Percentiles rank a stretch among this genome's conserved stretches.
phyloP scores from a whole-genome alignment of 2,113 vertebrate species.

The Serilophus lunatus region DNA sequence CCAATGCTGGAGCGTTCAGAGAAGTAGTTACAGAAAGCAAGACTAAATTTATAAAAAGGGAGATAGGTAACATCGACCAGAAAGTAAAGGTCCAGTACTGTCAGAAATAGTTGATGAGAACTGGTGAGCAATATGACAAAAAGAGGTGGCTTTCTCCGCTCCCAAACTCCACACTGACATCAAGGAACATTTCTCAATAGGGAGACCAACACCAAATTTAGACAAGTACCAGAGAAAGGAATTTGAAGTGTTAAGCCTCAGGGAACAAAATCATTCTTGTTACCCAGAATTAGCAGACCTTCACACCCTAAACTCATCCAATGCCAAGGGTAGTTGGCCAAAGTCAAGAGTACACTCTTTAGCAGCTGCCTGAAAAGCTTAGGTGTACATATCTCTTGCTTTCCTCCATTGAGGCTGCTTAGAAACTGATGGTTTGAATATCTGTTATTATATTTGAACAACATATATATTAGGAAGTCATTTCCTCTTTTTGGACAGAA shows the following conservation, averaged over 20 bases:
- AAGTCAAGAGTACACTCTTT: neutral
- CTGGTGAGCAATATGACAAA: neutral
- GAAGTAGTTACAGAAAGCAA: neutral
- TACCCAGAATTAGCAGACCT: neutral
- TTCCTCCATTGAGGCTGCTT: neutral
- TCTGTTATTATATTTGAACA: neutral
- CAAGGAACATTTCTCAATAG: rapidly evolving
- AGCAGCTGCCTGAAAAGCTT: neutral
- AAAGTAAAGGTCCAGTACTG: neutral
- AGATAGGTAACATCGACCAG: rapidly evolving
- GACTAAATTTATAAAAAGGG: neutral
- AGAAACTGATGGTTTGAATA: neutral
- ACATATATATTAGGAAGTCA: neutral
- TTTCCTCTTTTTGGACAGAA: neutral
- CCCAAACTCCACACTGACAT: neutral
- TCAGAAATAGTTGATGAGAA: neutral
- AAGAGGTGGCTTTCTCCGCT: neutral
- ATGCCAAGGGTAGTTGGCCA: neutral
- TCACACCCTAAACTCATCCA: neutral
- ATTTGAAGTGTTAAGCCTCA: neutral
- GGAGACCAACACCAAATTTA: neutral
- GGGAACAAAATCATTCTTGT: neutral
- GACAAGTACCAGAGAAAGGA: neutral
- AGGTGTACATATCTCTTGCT: rapidly evolving
- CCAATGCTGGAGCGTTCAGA: neutral